Percentiles rank a stretch among this genome's conserved stretches.
These are phyloP conservation scores for Psittacula derbiana DNA, from an alignment of 2,797 vertebrate species.

Conservation along the genomic window DNA sequence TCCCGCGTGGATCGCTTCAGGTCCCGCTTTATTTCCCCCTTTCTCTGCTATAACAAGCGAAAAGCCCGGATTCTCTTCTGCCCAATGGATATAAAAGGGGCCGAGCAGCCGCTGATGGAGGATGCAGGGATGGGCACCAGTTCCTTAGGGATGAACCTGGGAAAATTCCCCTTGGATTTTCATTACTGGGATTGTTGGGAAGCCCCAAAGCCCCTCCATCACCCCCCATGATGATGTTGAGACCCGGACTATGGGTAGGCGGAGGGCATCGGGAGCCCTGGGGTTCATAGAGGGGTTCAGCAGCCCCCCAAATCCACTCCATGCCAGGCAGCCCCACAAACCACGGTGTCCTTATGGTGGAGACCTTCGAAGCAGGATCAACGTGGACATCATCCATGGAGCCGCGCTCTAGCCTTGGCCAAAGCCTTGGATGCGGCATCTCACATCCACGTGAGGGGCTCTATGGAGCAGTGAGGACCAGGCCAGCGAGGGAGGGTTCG, in stretches of 20 bases:
- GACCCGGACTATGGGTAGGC: rapidly evolving
- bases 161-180: not conserved
- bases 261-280: rapidly evolving
- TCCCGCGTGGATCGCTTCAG: not conserved
- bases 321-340: rapidly evolving
- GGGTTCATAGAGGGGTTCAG: not conserved
- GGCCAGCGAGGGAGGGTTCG: not conserved
- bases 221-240: too few relatives aligned
- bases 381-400: not conserved
- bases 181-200: not conserved
- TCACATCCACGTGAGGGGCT: not conserved
- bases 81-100: rapidly evolving
- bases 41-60: not conserved
- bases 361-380: not conserved
- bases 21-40: rapidly evolving
- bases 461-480: not conserved
- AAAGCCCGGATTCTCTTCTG: not conserved
- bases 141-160: not conserved
- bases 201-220: rapidly evolving
- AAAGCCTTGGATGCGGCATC: rapidly evolving
- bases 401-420: not conserved
- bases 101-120: rapidly evolving
- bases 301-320: not conserved
- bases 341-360: rapidly evolving
- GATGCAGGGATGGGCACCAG: not conserved